phyloP scores from a whole-genome alignment of 2,888 invertebrate species.

The Bursaphelenchus okinawaensis region DNA sequence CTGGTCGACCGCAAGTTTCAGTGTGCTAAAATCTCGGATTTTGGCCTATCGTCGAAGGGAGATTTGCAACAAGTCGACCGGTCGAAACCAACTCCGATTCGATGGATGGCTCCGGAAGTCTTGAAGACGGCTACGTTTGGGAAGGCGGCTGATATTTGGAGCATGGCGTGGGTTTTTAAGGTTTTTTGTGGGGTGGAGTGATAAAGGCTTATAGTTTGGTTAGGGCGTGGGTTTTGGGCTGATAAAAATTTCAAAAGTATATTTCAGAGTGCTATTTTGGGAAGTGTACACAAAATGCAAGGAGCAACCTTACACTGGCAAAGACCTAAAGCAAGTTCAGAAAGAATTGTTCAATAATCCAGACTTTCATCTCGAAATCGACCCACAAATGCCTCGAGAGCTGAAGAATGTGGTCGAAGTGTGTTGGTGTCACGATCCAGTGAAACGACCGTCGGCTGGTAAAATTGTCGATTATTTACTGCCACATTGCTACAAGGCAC shows the following conservation, averaged over 20 bases:
- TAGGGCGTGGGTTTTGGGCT: neutral
- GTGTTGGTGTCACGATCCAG: neutral
- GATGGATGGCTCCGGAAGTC: constrained; percentile 13
- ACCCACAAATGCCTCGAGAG: neutral
- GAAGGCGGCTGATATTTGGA: constrained; percentile 2
- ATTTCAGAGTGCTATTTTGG: neutral
- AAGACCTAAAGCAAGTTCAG: constrained; percentile 12
- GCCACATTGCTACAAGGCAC: neutral
- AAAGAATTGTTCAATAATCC: neutral
- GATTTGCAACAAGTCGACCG: constrained; percentile 12
- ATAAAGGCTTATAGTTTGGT: neutral
- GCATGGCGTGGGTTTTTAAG: constrained; percentile 4
- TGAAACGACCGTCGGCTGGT: neutral
- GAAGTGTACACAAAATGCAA: neutral
- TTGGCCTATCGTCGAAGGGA: constrained; percentile 15
- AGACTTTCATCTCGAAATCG: constrained; percentile 7
- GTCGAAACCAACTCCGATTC: constrained; percentile 16
- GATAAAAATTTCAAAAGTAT: neutral
- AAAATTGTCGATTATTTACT: neutral
- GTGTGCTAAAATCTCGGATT: constrained; percentile 17
- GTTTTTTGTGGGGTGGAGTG: no score
- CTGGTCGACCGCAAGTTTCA: neutral
- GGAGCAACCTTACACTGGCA: constrained; percentile 15
- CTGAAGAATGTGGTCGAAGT: neutral
- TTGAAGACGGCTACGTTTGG: neutral